Conservation (phyloP, 2,888 invertebrate species). For the Melieria crassipennis region DNA sequence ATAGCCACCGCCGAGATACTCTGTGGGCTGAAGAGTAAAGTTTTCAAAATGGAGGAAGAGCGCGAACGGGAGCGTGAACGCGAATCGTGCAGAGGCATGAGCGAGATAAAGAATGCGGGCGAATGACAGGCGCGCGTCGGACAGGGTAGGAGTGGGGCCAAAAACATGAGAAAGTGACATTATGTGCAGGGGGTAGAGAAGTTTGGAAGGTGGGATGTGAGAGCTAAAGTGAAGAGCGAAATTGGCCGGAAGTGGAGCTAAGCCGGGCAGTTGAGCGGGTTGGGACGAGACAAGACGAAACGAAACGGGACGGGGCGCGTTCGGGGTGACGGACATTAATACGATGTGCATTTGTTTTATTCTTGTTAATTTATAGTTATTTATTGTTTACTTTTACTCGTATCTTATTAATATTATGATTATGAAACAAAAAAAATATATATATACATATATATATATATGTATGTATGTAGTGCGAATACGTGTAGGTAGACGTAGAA, state of each 20-base stretch:
- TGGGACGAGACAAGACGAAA: no score
- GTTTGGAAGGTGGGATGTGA: neutral
- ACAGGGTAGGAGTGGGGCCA: neutral
- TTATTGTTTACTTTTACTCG: slow-evolving; percentile 35
- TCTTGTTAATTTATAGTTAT: slow-evolving; percentile 32
- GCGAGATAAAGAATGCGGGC: slow-evolving; percentile 55
- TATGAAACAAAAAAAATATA: neutral
- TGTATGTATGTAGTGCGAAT: slow-evolving; percentile 6
- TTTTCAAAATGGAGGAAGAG: slow-evolving; percentile 59
- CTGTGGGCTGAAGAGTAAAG: slow-evolving; percentile 59
- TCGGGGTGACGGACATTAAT: slow-evolving; percentile 1
- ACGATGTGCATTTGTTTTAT: slow-evolving; percentile 47
- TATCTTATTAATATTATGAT: no score
- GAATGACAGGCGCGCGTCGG: slow-evolving; percentile 47
- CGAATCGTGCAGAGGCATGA: slow-evolving; percentile 52
- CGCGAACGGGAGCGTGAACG: slow-evolving; percentile 49
- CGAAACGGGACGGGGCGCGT: neutral
- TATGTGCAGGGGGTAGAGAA: neutral
- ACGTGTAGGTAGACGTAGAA: slow-evolving; percentile 6
- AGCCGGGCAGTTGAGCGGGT: neutral
- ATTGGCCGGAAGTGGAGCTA: slow-evolving; percentile 14
- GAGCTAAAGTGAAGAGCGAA: neutral
- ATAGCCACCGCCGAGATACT: slow-evolving; percentile 60
- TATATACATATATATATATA: neutral
- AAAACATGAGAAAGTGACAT: slow-evolving; percentile 25